These are phyloP conservation scores for Actias luna DNA, from an alignment of 2,888 invertebrate species.

Conservation along the genomic window DNA sequence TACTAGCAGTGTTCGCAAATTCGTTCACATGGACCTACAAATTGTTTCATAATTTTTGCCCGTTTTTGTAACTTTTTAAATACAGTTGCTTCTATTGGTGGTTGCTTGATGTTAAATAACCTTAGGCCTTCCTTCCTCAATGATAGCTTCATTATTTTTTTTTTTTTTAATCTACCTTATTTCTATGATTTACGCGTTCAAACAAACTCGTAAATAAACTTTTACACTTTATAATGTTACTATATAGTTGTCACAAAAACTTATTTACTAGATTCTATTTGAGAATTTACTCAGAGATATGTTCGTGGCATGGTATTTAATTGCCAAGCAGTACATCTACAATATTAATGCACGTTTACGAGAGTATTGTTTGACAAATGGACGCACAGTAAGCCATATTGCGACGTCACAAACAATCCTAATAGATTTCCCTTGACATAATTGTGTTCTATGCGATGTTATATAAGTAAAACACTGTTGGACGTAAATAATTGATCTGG, in stretches of 20 bases:
- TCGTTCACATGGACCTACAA: too few species aligned
- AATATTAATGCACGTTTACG: slow-evolving; percentile 56
- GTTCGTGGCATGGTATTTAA: slow-evolving; percentile 47
- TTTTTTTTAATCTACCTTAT: background rate
- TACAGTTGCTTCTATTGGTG: too few species aligned
- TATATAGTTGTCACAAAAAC: background rate
- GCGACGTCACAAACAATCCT: slow-evolving; percentile 56
- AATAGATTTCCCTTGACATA: slow-evolving; percentile 55
- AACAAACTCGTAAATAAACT: too few species aligned
- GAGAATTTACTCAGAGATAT: slow-evolving; percentile 18
- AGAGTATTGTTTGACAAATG: slow-evolving; percentile 62
- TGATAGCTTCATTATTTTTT: background rate
- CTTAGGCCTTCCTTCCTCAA: too few species aligned
- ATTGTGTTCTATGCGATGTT: slow-evolving; percentile 25
- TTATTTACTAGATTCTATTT: slow-evolving; percentile 13
- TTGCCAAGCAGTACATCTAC: slow-evolving; percentile 52
- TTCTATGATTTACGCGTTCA: too few species aligned
- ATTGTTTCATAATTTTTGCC: too few species aligned
- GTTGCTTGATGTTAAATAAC: too few species aligned
- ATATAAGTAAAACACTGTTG: slow-evolving; percentile 16
- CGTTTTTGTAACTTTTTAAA: too few species aligned
- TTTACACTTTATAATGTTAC: too few species aligned
- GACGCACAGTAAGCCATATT: slow-evolving; percentile 52
- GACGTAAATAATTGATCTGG: slow-evolving; percentile 13
- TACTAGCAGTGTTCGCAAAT: too few species aligned